Conservation (phyloP, 2,797 vertebrate genomes). For the Eulemur coronatus region DNA sequence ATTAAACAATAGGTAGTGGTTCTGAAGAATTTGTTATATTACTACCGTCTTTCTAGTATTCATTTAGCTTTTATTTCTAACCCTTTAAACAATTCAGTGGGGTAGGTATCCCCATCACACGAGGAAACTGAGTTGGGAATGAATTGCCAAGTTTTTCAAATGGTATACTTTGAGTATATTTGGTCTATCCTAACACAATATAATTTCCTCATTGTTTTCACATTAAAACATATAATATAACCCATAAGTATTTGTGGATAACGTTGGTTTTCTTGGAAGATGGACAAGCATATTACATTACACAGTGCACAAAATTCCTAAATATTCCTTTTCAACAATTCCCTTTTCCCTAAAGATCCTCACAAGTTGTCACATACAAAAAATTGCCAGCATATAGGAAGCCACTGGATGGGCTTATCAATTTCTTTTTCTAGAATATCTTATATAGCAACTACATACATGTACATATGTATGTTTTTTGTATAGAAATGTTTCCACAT, state of each 20-base stretch:
- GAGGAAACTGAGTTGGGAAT: neutral
- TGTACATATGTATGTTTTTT: neutral
- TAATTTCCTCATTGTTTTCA: neutral
- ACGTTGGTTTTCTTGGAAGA: neutral
- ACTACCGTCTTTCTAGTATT: neutral
- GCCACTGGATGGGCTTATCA: neutral
- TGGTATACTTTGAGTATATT: neutral
- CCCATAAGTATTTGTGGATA: neutral
- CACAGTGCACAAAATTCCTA: neutral
- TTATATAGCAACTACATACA: neutral
- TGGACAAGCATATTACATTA: neutral
- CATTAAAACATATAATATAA: neutral
- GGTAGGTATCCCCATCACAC: neutral
- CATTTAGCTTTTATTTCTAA: slow-evolving; percentile 28
- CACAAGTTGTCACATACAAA: neutral
- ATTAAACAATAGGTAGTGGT: neutral
- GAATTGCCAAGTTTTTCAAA: neutral
- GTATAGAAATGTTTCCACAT: neutral
- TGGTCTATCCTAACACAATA: neutral
- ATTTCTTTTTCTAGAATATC: neutral
- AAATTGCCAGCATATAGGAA: neutral
- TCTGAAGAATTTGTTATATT: neutral
- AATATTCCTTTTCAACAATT: neutral
- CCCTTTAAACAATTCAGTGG: neutral
- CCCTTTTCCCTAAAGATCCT: neutral